Evolutionary conservation across 1,140 invertebrate genomes (phyloP).

Genomic region (Drosophila parabipectinata): DNA sequence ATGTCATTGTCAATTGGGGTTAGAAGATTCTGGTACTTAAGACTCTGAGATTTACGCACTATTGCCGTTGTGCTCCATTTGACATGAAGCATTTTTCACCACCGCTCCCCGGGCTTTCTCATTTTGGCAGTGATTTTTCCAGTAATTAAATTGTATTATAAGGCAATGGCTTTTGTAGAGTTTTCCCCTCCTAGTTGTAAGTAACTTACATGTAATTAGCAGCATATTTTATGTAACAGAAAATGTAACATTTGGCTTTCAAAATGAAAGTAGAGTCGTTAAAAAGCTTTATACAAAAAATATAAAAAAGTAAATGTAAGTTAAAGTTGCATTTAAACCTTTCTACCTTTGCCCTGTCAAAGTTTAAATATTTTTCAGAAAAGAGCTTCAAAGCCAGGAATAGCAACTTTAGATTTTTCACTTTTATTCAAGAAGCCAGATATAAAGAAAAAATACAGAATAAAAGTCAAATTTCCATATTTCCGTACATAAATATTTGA

Average conservation of each 20-base stretch:
- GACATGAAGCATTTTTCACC: constrained; percentile 36
- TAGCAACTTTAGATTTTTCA: too few relatives aligned
- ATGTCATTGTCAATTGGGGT: constrained; percentile 81
- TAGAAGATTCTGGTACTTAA: constrained; percentile 61
- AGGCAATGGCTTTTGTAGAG: constrained; percentile 29
- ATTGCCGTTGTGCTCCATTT: constrained; percentile 61
- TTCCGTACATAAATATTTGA: background rate
- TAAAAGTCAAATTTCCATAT: background rate
- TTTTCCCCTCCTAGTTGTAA: constrained; percentile 32
- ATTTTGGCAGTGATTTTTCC: constrained; percentile 67
- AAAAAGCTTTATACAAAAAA: constrained; percentile 4
- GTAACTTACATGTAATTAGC: constrained; percentile 75
- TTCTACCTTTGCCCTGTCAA: too few relatives aligned
- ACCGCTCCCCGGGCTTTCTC: background rate
- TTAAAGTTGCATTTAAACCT: too few relatives aligned
- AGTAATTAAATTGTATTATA: constrained; percentile 79
- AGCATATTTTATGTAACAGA: constrained; percentile 77
- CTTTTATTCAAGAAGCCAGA: background rate
- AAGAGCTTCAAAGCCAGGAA: background rate
- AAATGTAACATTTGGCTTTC: constrained; percentile 26
- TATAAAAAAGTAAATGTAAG: background rate
- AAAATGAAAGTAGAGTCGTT: background rate
- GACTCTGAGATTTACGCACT: constrained; percentile 77
- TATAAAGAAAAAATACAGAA: too few relatives aligned
- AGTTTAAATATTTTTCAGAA: too few relatives aligned